A percentile compares a stretch with the other conserved stretches of the same genome.
Evolutionary conservation across 2,113 vertebrate genomes (phyloP).

Genomic region (Mobula hypostoma): DNA sequence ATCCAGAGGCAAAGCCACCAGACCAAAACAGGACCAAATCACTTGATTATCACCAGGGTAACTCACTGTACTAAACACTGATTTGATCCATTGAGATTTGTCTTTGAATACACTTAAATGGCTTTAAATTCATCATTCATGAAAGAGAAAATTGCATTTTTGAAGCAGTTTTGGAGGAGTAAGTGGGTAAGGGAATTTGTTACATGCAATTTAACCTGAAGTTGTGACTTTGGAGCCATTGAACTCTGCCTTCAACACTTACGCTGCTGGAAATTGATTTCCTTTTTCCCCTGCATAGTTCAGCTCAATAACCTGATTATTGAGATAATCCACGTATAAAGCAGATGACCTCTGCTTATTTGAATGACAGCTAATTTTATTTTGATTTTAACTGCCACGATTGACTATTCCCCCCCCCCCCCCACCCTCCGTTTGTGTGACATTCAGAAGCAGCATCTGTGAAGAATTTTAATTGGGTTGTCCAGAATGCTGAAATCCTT

Average conservation of each 20-base stretch:
- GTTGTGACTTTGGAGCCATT: background rate
- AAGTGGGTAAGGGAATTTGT: background rate
- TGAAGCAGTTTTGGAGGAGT: background rate
- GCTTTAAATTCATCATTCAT: background rate
- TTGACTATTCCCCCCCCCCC: background rate
- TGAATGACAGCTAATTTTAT: constrained; percentile 4
- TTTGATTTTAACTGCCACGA: constrained; percentile 18
- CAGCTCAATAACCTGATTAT: constrained; percentile 24
- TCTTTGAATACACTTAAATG: background rate
- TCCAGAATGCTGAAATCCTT: background rate
- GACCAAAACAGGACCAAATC: background rate
- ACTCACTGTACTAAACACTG: background rate
- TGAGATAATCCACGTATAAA: background rate
- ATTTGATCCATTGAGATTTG: background rate
- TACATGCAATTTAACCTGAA: constrained; percentile 25
- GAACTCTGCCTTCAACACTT: background rate
- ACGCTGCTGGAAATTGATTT: constrained; percentile 18
- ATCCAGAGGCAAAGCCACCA: background rate
- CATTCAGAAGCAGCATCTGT: background rate
- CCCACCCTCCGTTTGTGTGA: background rate
- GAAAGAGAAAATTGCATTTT: constrained; percentile 10
- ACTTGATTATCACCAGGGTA: background rate
- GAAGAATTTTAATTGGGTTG: background rate
- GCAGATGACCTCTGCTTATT: background rate
- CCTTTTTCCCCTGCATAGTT: background rate